Percentiles rank a stretch among this genome's conserved stretches.
Conservation (phyloP, 2,797 vertebrate genomes). For the Eulemur mongoz region DNA sequence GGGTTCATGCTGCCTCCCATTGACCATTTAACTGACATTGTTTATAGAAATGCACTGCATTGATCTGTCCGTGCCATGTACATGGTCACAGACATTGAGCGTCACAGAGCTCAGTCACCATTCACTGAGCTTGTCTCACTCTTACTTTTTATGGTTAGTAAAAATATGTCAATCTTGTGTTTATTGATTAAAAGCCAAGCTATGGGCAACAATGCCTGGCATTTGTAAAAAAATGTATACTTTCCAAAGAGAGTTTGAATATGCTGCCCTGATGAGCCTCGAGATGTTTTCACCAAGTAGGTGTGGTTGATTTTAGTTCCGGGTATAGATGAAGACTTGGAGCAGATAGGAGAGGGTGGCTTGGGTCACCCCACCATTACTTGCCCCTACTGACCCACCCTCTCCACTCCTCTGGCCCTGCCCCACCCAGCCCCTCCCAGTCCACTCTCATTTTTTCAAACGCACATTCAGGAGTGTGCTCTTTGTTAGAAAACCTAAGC, state of each 20-base stretch:
- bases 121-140: neutral
- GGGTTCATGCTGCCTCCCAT: neutral
- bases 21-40: neutral
- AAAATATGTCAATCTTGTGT: neutral
- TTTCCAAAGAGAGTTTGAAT: neutral
- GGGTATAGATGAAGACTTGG: neutral
- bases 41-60: neutral
- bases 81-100: neutral
- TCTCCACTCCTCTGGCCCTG: accelerated
- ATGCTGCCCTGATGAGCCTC: neutral
- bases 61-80: neutral
- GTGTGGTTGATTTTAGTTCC: neutral
- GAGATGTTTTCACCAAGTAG: neutral
- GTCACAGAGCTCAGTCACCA: neutral
- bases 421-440: accelerated
- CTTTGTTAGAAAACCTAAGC: neutral
- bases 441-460: neutral
- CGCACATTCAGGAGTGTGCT: neutral
- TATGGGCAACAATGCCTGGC: neutral
- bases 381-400: neutral
- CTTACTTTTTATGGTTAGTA: neutral
- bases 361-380: neutral
- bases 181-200: neutral
- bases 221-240: neutral
- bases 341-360: neutral